Conservation (phyloP, 2,888 invertebrate genomes). For the Mythimna vitellina region DNA sequence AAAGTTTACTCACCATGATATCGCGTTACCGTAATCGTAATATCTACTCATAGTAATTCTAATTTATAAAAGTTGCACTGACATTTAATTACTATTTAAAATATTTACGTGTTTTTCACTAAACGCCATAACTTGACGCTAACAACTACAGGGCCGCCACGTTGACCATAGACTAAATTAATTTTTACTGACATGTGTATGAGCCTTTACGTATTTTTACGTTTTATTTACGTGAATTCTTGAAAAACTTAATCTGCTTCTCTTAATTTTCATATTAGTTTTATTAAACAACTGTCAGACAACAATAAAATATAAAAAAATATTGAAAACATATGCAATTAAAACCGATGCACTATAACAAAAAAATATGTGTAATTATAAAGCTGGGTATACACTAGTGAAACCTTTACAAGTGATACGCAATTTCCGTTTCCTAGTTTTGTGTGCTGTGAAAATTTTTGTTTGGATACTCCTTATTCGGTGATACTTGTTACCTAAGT, state of each 20-base stretch:
- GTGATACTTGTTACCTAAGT: neutral
- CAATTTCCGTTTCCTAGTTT: constrained; percentile 78
- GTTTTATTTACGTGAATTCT: constrained; percentile 1
- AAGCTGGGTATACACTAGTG: constrained; percentile 55
- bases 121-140: constrained; percentile 88
- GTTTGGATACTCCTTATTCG: constrained; percentile 39
- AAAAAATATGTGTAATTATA: constrained; percentile 29
- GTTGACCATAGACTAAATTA: constrained; percentile 84
- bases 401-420: constrained; percentile 55
- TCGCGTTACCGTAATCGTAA: constrained; percentile 89
- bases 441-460: constrained; percentile 69
- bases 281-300: neutral
- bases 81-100: constrained; percentile 78
- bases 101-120: constrained; percentile 80
- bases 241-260: neutral
- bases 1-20: constrained; percentile 88
- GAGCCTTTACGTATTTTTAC: constrained; percentile 57
- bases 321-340: constrained; percentile 6
- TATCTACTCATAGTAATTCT: constrained; percentile 89
- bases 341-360: constrained; percentile 25
- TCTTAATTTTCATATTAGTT: neutral
- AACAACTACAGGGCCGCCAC: constrained; percentile 81
- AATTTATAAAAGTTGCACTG: constrained; percentile 77
- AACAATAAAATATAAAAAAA: neutral
- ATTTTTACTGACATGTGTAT: constrained; percentile 65